Percentiles rank a stretch among this genome's conserved stretches.
Conservation (phyloP, 1,140 invertebrate genomes). For the Drosophila willistoni region DNA sequence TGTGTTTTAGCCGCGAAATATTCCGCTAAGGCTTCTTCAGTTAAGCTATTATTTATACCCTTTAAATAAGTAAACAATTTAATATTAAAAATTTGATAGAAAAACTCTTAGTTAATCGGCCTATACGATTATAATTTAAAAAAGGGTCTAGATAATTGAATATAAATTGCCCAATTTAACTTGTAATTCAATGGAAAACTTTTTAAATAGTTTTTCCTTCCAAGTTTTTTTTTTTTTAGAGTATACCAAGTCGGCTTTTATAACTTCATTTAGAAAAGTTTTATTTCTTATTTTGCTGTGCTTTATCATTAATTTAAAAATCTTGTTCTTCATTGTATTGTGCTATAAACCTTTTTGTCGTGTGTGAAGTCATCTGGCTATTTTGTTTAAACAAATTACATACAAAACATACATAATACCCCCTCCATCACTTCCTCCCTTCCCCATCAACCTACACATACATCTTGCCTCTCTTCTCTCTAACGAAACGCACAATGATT, state of each 20-base stretch:
- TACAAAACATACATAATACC: conserved; percentile 42
- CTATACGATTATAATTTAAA: no score
- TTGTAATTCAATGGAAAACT: no score
- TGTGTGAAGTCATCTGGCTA: conserved; percentile 74
- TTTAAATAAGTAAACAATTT: neutral
- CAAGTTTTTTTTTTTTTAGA: neutral
- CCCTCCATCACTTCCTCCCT: conserved; percentile 14
- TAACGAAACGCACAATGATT: conserved; percentile 45
- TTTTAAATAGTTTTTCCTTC: no score
- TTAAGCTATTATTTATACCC: neutral
- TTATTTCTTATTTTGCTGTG: conserved; percentile 40
- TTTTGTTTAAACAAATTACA: conserved; percentile 68
- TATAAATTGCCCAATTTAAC: no score
- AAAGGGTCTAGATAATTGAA: no score
- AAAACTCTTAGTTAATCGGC: no score
- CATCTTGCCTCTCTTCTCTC: no score
- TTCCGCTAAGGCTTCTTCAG: neutral
- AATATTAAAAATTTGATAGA: no score
- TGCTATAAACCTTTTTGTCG: conserved; percentile 43
- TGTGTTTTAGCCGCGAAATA: no score
- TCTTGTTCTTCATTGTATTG: conserved; percentile 48
- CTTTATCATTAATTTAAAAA: conserved; percentile 56
- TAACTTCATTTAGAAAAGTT: conserved; percentile 36
- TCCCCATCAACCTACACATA: no score
- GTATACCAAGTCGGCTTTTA: neutral